Evolutionary conservation across 1,140 invertebrate genomes (phyloP).

Genomic region (Trichogramma pretiosum): DNA sequence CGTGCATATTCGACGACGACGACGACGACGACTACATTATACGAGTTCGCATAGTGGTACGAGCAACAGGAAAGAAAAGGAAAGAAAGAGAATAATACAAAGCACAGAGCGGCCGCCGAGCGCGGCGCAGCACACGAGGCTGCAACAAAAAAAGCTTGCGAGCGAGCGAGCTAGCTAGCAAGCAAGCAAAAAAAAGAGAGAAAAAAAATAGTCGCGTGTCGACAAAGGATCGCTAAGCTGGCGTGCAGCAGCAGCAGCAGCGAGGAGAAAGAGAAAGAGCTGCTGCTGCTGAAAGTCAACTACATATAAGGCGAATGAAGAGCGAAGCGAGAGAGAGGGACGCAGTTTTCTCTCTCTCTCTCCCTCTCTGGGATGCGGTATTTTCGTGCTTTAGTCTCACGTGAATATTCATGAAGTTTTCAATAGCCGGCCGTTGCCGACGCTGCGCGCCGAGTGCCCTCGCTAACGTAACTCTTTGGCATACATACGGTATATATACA

Average conservation of each 20-base stretch:
- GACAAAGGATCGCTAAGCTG: conserved; percentile 3
- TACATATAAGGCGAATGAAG: background rate
- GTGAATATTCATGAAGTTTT: conserved; percentile 16
- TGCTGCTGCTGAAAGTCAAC: too few relatives aligned
- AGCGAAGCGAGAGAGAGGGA: background rate
- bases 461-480: too few relatives aligned
- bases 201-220: background rate
- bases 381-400: background rate
- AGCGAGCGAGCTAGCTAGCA: background rate
- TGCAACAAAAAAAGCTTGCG: too few relatives aligned
- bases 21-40: background rate
- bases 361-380: conserved; percentile 5
- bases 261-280: too few relatives aligned
- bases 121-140: too few relatives aligned
- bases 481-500: conserved; percentile 27
- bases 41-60: background rate
- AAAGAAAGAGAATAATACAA: background rate
- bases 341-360: conserved; percentile 3
- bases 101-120: background rate
- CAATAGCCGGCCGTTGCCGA: background rate
- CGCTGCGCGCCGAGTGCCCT: background rate
- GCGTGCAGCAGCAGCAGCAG: too few relatives aligned
- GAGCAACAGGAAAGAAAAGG: background rate
- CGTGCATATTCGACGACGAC: background rate
- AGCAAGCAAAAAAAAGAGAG: background rate